Base-by-base conservation (phyloP, 2,888 invertebrate genomes). In the Hypomecis atomaria region DNA sequence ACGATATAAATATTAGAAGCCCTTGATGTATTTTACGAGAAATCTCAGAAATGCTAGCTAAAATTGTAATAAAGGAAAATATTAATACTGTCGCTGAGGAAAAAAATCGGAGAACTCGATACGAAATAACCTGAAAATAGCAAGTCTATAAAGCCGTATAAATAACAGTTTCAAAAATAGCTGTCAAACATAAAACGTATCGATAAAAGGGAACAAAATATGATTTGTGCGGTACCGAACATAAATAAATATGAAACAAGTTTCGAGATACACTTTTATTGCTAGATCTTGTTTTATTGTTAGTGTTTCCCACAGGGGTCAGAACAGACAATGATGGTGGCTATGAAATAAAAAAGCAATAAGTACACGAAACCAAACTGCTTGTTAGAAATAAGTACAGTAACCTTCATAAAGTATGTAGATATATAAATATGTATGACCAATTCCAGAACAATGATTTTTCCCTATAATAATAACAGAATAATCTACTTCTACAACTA, bases 171-270 rank as follows among this genome's bases (percentile, higher is more conserved):
- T 40, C 23, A 13, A 42, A 61, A 63, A 49, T 45, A 37, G 38
- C 42, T 53, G 23, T 66, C 48, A 53, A 62, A 62, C 72, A 58
- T 58, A 33, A 69, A 67, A 36, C 59, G 56, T 69, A 71, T 61
- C 69, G 56, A 54, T 66, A 71, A 72, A 76, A 65, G 70, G 54
- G 71, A 65, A 45, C 56, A 62, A 66, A 66, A 63, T 69, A 66
- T 53, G 61, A 65, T 65, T 63, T 64, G 44, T 62, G 62, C 43
- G 58, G 62, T 58, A 69, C 59, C 36, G 40, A 62, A 69, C 33
- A 65, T 42, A 49, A 38, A 63, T 56, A 38, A 11, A 0, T 33
- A 43, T 38, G 45, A 49, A 56, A 47, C 42, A 40, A 57, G 59
- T 37, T 63, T 43, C 6, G 37, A 55, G 56, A 47, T 36, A 49